Evolutionary conservation across 2,888 invertebrate species (phyloP), one percentile per base, ranked within the genome.

Genomic region (Acholoe squamosa): DNA sequence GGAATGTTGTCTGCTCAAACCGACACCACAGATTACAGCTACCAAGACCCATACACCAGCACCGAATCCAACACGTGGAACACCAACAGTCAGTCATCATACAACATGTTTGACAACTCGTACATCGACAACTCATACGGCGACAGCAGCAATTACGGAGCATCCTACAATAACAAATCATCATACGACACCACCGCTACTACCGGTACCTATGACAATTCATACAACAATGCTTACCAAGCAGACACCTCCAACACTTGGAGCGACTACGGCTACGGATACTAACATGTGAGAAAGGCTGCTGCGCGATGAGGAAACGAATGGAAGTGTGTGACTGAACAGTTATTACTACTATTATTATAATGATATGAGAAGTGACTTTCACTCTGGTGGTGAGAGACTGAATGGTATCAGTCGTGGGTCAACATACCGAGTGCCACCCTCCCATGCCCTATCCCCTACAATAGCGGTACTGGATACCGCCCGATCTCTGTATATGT

Each of bases 121-220:
- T 80, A 80, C 80, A n/a, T 80, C 80, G n/a, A 80, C 80, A 80
- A 80, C 34, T 14, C 34, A 34, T 34, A 80, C 33, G 80, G n/a
- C 7, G 80, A 80, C 80, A 34, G 34, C 0, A 22, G 22, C 34
- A 43, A 43, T 43, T 80, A 34, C 33, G 43, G 43, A 10, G 80
- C 33, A 5, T 33, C 33, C 43, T 33, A 31, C 43, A 12, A 34
- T 1, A 33, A 80, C 43, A 33, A n/a, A 43, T 34, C 43, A 1
- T 19, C 19, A 1, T 61, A n/a, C 19, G 61, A 61, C 61, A 43
- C 43, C n/a, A n/a, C n/a, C n/a, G n/a, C n/a, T n/a, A n/a, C n/a
- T n/a, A n/a, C n/a, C n/a, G n/a, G n/a, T 43, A 43, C 5, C 10
- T 43, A 43, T 43, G 43, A 43, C 43, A 43, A 43, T 43, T 43